A percentile compares a stretch with the other conserved stretches of the same genome.
These are phyloP conservation scores for Pocillopora verrucosa DNA, from an alignment of 64 coral and sea anemone genomes.

Conservation along the genomic window DNA sequence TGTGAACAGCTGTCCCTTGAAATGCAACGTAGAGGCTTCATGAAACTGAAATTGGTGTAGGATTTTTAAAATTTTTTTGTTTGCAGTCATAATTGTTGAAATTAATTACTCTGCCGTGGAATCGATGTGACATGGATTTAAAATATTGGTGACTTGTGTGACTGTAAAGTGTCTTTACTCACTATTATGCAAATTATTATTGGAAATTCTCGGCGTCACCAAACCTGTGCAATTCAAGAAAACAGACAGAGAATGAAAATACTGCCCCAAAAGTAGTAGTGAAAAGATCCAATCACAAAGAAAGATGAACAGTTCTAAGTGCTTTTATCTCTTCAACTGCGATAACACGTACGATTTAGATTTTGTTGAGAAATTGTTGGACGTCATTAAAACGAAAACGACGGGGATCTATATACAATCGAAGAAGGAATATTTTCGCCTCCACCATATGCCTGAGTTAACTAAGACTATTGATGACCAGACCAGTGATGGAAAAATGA, in stretches of 20 bases:
- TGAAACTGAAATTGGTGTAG: neutral
- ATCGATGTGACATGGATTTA: neutral
- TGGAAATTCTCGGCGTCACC: neutral
- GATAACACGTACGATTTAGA: slow-evolving; percentile 55
- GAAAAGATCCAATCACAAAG: neutral
- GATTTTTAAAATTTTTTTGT: too few species aligned
- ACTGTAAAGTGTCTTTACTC: neutral
- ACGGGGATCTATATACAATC: neutral
- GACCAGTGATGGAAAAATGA: neutral
- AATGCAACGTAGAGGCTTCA: neutral
- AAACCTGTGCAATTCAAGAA: neutral
- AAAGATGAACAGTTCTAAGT: neutral
- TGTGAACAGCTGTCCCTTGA: neutral
- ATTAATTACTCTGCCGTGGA: neutral
- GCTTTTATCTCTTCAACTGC: slow-evolving; percentile 65
- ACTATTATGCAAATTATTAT: neutral
- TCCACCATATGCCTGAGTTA: slow-evolving; percentile 47
- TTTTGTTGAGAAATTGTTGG: slow-evolving; percentile 22
- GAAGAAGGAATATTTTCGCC: slow-evolving; percentile 48
- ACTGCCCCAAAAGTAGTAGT: neutral
- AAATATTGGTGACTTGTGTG: neutral
- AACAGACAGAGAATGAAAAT: neutral
- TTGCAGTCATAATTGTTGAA: neutral
- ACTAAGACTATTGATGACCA: neutral
- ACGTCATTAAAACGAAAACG: neutral